phyloP scores from a whole-genome alignment of 2,888 invertebrate species.

The Onchidella celtica region DNA sequence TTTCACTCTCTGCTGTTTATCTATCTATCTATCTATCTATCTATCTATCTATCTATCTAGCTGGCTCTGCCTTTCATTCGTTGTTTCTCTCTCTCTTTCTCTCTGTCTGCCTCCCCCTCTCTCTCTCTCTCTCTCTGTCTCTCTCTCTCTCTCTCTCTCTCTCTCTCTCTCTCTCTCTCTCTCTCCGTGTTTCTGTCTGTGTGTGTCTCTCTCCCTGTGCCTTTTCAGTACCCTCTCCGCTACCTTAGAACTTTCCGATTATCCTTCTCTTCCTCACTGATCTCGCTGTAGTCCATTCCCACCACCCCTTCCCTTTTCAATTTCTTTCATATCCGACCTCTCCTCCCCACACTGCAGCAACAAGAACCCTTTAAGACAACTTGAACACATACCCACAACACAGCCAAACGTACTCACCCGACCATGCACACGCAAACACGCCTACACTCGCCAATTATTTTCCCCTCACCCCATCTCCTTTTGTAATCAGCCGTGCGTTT shows the following conservation, averaged over 20 bases:
- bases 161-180: conserved; percentile 6
- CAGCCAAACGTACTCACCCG: too few relatives aligned
- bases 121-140: not conserved
- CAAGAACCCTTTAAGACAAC: too few relatives aligned
- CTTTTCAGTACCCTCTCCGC: too few relatives aligned
- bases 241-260: not conserved
- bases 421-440: too few relatives aligned
- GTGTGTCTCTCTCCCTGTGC: not conserved
- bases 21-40: not conserved
- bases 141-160: not conserved
- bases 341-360: not conserved
- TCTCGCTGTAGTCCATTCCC: not conserved
- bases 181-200: not conserved
- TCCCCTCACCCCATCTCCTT: too few relatives aligned
- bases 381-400: too few relatives aligned
- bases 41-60: not conserved
- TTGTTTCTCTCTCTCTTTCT: not conserved
- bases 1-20: not conserved
- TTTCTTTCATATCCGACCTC: not conserved
- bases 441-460: too few relatives aligned
- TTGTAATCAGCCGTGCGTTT: too few relatives aligned
- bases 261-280: conserved; percentile 2
- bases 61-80: too few relatives aligned
- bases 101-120: too few relatives aligned
- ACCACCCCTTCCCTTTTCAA: not conserved